Percentiles rank a stretch among this genome's conserved stretches.
These are phyloP conservation scores for Caenorhabditis parvicauda DNA, from an alignment of 2,888 invertebrate species.

Conservation along the genomic window DNA sequence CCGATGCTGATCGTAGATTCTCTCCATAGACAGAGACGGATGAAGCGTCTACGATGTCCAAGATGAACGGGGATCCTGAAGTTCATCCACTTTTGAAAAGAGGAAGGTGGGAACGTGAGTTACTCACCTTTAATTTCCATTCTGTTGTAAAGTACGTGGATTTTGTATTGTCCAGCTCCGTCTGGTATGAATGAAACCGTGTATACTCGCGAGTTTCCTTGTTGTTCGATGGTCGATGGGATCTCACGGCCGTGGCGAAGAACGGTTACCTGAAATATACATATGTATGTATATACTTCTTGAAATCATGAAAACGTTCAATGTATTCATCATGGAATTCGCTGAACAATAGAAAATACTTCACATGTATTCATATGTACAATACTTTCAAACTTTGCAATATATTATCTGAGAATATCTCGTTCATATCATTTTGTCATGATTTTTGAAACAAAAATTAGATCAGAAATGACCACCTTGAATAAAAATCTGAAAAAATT, in stretches of 20 bases:
- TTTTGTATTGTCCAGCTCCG: constrained; percentile 71
- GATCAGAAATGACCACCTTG: too few species aligned
- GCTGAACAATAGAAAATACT: too few species aligned
- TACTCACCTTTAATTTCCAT: constrained; percentile 74
- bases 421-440: too few species aligned
- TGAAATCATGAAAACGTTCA: too few species aligned
- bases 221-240: constrained; percentile 69
- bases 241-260: constrained; percentile 63
- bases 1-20: constrained; percentile 68
- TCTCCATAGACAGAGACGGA: constrained; percentile 70
- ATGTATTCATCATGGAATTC: too few species aligned
- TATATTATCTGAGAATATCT: too few species aligned
- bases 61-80: constrained; percentile 64
- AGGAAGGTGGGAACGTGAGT: neutral
- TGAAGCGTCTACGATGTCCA: constrained; percentile 65
- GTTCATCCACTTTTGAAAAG: neutral
- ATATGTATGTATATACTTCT: too few species aligned
- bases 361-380: too few species aligned
- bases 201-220: constrained; percentile 21
- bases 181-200: constrained; percentile 67
- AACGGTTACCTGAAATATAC: constrained; percentile 56
- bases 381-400: too few species aligned
- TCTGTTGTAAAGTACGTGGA: constrained; percentile 91
- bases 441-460: too few species aligned
- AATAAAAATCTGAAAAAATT: too few species aligned